phyloP scores from a whole-genome alignment of 2,113 vertebrate genomes.

The Irena cyanogastra region DNA sequence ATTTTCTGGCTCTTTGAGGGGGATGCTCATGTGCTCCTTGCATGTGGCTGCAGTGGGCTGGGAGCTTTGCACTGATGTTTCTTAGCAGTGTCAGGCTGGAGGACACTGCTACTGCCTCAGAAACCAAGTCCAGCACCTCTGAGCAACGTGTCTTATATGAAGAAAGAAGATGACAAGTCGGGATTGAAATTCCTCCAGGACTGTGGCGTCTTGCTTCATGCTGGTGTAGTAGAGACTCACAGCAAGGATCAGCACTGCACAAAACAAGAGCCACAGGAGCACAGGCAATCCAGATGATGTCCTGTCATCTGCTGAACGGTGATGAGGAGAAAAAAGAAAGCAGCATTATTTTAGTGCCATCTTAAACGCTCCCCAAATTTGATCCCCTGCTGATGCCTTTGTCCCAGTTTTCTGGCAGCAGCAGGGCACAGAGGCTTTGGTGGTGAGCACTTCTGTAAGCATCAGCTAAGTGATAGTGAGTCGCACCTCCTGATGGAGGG shows the following conservation, averaged over 20 bases:
- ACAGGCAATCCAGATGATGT: conserved; percentile 64
- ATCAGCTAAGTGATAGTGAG: neutral
- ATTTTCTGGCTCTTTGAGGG: neutral
- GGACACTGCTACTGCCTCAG: conserved; percentile 72
- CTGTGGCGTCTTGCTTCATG: conserved; percentile 63
- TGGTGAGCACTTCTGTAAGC: neutral
- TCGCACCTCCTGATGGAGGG: neutral
- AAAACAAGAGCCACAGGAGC: conserved; percentile 77
- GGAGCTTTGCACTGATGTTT: neutral
- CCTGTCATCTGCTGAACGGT: conserved; percentile 69
- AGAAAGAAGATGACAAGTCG: conserved; percentile 76
- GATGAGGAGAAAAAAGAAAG: neutral
- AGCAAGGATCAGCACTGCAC: conserved; percentile 77
- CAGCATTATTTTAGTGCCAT: neutral
- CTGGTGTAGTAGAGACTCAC: conserved; percentile 81
- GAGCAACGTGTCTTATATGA: conserved; percentile 77
- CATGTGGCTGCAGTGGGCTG: neutral
- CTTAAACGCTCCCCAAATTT: neutral
- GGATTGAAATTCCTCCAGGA: conserved; percentile 82
- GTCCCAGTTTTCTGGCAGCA: conserved; percentile 18
- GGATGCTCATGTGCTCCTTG: neutral
- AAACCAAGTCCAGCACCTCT: conserved; percentile 85
- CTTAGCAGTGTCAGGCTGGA: neutral
- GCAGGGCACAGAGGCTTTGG: neutral
- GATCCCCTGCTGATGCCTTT: neutral